A percentile compares a stretch with the other conserved stretches of the same genome.
phyloP scores from a whole-genome alignment of 2,113 vertebrate species.

The Ellobius talpinus region DNA sequence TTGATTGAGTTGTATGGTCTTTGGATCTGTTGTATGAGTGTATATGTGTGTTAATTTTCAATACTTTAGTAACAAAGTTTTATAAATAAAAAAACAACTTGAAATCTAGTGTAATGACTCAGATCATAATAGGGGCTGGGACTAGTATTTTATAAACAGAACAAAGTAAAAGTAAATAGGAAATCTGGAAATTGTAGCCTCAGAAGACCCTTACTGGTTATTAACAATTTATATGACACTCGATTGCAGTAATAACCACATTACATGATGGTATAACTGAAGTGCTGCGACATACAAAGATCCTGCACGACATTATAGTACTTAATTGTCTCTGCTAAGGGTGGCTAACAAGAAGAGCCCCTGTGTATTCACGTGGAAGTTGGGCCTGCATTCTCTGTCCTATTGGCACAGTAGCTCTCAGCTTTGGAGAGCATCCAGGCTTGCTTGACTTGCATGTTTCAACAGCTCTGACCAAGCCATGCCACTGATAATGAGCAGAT shows the following conservation, averaged over 20 bases:
- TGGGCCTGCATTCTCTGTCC: background rate
- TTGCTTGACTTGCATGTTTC: constrained; percentile 36
- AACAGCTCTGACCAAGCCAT: constrained; percentile 45
- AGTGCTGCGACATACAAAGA: background rate
- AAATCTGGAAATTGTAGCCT: constrained; percentile 4
- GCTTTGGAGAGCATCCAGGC: constrained; percentile 22
- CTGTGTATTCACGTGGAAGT: background rate
- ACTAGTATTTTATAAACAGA: background rate
- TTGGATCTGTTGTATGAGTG: background rate
- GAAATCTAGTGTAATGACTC: constrained; percentile 15
- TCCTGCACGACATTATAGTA: background rate
- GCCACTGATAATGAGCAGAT: constrained; percentile 71
- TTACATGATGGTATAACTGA: background rate
- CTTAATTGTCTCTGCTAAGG: background rate
- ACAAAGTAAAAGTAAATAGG: constrained; percentile 26
- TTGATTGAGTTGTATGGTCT: background rate
- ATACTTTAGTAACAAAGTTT: background rate
- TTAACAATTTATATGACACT: background rate
- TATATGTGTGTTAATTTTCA: background rate
- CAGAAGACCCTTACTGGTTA: background rate
- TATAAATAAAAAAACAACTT: background rate
- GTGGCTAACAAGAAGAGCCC: background rate
- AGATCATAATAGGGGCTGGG: background rate
- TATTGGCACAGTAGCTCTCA: background rate
- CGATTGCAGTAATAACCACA: background rate